phyloP scores from a whole-genome alignment of 2,888 invertebrate species.

The Choristoneura rosaceana region DNA sequence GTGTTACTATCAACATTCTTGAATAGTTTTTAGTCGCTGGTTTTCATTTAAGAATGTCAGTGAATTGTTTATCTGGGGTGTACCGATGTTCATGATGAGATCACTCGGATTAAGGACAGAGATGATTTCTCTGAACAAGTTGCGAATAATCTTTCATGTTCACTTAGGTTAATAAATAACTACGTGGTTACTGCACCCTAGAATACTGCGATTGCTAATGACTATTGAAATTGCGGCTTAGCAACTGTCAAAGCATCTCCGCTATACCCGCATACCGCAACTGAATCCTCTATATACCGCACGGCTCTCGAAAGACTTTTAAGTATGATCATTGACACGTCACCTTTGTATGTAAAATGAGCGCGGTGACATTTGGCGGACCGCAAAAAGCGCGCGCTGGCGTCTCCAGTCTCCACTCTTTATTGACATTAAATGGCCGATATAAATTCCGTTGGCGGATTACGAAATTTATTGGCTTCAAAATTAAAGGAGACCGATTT shows the following conservation, averaged over 20 bases:
- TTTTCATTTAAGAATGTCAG: too few relatives aligned
- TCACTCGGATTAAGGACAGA: neutral
- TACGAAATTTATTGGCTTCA: slow-evolving; percentile 83
- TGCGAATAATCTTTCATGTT: neutral
- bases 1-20: too few relatives aligned
- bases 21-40: too few relatives aligned
- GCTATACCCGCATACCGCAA: slow-evolving; percentile 22
- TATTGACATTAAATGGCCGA: slow-evolving; percentile 83
- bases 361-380: slow-evolving; percentile 64
- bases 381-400: slow-evolving; percentile 64
- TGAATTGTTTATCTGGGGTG: too few relatives aligned
- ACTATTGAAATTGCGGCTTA: slow-evolving; percentile 40
- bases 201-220: slow-evolving; percentile 10
- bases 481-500: slow-evolving; percentile 84
- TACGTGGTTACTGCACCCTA: neutral
- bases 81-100: too few relatives aligned
- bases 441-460: slow-evolving; percentile 83
- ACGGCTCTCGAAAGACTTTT: slow-evolving; percentile 33
- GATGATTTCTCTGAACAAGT: neutral
- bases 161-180: neutral
- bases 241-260: slow-evolving; percentile 33
- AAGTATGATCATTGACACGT: slow-evolving; percentile 69
- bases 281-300: slow-evolving; percentile 29
- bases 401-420: slow-evolving; percentile 61
- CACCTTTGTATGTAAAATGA: slow-evolving; percentile 81